Evolutionary conservation across 2,888 invertebrate species (phyloP), one percentile per base, ranked within the genome.

Genomic region (Iphiclides podalirius): DNA sequence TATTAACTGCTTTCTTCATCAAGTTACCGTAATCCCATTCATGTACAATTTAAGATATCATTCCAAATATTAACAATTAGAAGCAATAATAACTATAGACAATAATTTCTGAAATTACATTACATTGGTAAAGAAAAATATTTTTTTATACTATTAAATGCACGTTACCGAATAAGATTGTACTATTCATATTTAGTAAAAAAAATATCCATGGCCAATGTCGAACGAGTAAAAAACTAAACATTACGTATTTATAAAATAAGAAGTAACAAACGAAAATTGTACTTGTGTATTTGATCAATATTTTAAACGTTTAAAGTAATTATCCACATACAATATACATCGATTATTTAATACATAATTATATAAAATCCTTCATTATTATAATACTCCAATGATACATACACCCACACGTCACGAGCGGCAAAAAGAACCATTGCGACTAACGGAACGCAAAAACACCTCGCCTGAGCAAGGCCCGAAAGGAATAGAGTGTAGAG

Each of bases 251-350:
- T 44, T 31, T 11, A 31, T 47, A 60, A 60, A 52, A 55, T 53
- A 55, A 57, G 50, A 44, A 49, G 47, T 56, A 57, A 20, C 14
- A 59, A 59, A 60, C 47, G 53, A 64, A 60, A 55, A 56, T 68
- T 68, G 67, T 69, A 69, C 67, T 68, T 60, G 52, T 47, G 58
- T 64, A 67, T 73, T 75, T 76, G 69, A 75, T 75, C 73, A 75
- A 72, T 75, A 79, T 4, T 71, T 74, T 72, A 75, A 75, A 72
- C 74, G 75, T 70, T 71, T 52, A 73, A 78, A 80, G 79, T 76
- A 77, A 70, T 61, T 70, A 74, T 77, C 67, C 78, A 79, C 76
- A 76, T 79, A 77, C 72, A 79, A 80, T 78, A 76, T 79, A 82
- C 80, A 81, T 72, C 67, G 73, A 80, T 76, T 79, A 79, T 73